Conservation (phyloP, 1,140 invertebrate species). For the Bombyx mandarina region DNA sequence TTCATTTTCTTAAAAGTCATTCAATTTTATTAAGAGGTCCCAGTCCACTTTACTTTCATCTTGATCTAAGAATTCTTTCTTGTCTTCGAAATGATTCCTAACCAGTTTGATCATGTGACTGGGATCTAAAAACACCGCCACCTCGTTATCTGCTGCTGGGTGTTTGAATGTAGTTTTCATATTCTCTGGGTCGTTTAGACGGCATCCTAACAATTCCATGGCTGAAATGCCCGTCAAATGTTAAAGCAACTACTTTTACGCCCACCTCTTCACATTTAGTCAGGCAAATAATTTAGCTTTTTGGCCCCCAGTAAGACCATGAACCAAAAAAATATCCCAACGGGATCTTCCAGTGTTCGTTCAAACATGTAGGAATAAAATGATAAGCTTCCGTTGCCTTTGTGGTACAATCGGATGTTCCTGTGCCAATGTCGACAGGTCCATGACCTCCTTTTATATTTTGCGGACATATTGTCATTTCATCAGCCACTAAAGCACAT, state of each 20-base stretch:
- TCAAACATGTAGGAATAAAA: constrained; percentile 16
- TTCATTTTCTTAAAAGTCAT: constrained; percentile 17
- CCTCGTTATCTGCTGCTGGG: constrained; percentile 8
- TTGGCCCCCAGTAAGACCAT: constrained; percentile 12
- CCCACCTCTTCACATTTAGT: constrained; percentile 23
- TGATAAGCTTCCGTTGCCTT: constrained; percentile 15
- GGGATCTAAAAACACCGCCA: constrained; percentile 16
- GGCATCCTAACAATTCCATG: constrained; percentile 18
- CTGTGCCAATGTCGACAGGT: constrained; percentile 29
- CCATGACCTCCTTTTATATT: constrained; percentile 11
- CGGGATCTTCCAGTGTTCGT: constrained; percentile 22
- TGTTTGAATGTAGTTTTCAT: constrained; percentile 20
- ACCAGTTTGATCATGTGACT: constrained; percentile 19
- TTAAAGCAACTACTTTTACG: constrained; percentile 19
- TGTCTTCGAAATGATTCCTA: constrained; percentile 13
- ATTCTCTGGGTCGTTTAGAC: constrained; percentile 6
- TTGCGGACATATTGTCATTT: constrained; percentile 33
- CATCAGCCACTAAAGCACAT: constrained; percentile 28
- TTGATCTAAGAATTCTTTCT: constrained; percentile 13
- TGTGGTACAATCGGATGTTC: constrained; percentile 3
- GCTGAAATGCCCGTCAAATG: constrained; percentile 19
- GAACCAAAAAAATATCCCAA: constrained; percentile 20
- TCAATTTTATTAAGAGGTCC: constrained; percentile 11
- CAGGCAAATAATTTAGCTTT: constrained; percentile 19
- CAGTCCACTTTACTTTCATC: constrained; percentile 10